Conservation (phyloP, 2,888 invertebrate genomes). For the Cephus spinipes region DNA sequence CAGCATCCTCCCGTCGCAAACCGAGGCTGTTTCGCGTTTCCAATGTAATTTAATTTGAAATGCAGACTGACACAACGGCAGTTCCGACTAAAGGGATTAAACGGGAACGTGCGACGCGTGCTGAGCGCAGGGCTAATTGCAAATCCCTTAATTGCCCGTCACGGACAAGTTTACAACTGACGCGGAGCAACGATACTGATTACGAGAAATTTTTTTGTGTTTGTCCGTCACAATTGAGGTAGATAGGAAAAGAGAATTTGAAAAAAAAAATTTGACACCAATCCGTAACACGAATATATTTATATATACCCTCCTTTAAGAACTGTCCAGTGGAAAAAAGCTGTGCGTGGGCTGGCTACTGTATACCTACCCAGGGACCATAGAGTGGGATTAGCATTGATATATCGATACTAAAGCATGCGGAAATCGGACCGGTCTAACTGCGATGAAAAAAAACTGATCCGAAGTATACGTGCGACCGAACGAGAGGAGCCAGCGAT, state of each 20-base stretch:
- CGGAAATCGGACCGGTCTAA: not conserved
- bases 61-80: constrained; percentile 61
- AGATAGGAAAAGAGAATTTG: constrained; percentile 1
- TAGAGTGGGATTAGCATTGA: not conserved
- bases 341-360: not conserved
- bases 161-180: constrained; percentile 27
- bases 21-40: constrained; percentile 4
- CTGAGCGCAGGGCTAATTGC: constrained; percentile 40
- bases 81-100: constrained; percentile 62
- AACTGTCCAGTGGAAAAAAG: not conserved
- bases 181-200: not conserved
- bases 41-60: constrained; percentile 63
- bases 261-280: not conserved
- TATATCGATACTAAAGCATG: not conserved
- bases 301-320: constrained; percentile 10
- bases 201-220: not conserved
- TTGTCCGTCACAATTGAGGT: not conserved
- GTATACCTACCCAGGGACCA: not conserved
- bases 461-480: not conserved
- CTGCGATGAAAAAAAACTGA: not conserved
- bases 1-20: not conserved
- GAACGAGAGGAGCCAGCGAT: constrained; percentile 15
- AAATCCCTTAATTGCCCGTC: constrained; percentile 42
- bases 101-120: constrained; percentile 59
- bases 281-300: not conserved